Conservation (phyloP, 2,113 vertebrate genomes). For the Rutilus rutilus region DNA sequence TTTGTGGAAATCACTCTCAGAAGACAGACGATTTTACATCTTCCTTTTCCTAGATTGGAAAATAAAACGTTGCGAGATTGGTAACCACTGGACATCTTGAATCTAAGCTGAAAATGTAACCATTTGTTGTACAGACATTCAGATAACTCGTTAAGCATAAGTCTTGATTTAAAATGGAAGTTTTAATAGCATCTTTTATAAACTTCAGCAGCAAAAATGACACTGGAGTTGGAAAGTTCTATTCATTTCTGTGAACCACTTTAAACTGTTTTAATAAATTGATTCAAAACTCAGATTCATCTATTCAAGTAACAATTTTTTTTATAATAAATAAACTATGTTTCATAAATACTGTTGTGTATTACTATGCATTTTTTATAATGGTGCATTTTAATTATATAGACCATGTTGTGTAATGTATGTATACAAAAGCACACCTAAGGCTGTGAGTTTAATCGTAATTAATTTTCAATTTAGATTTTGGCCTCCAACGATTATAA, state of each 20-base stretch:
- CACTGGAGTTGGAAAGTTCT: not conserved
- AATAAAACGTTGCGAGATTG: conserved; percentile 35
- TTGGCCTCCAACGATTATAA: too few relatives aligned
- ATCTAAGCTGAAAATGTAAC: not conserved
- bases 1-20: not conserved
- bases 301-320: not conserved
- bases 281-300: not conserved
- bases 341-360: not conserved
- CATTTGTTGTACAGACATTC: not conserved
- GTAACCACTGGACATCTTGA: not conserved
- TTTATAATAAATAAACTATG: not conserved
- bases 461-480: too few relatives aligned
- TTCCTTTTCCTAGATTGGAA: conserved; percentile 29
- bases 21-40: conserved; percentile 28
- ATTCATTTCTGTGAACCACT: not conserved
- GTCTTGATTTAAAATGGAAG: not conserved
- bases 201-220: not conserved
- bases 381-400: too few relatives aligned
- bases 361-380: too few relatives aligned
- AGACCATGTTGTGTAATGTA: too few relatives aligned
- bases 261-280: not conserved
- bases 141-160: not conserved
- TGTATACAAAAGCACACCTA: too few relatives aligned
- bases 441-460: too few relatives aligned
- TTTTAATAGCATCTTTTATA: not conserved